Conservation (phyloP, 92 coral and sea anemone genomes). For the Actinernus sp. region DNA sequence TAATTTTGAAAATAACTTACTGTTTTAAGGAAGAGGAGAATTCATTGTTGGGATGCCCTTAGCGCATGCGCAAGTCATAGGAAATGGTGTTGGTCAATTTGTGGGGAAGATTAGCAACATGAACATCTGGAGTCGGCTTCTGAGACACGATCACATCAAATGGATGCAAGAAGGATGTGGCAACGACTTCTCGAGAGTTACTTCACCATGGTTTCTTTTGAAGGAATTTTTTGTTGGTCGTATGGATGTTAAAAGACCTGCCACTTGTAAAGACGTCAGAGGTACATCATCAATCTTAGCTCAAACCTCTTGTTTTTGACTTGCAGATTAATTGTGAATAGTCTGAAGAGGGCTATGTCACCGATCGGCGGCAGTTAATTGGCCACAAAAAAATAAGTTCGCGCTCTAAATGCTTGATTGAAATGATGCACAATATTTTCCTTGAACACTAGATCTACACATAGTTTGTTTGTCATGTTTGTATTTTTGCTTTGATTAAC, state of each 20-base stretch:
- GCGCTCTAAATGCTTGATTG: too few species aligned
- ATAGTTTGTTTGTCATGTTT: too few species aligned
- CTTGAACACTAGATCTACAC: too few species aligned
- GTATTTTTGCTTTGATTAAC: too few species aligned
- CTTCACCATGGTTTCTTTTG: slow-evolving; percentile 22
- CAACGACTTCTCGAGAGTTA: background rate
- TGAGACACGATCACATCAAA: background rate
- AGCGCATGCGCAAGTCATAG: background rate
- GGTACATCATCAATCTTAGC: too few species aligned
- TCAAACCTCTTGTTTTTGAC: too few species aligned
- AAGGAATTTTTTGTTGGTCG: slow-evolving; percentile 9
- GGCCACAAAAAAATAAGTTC: too few species aligned
- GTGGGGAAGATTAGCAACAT: slow-evolving; percentile 47
- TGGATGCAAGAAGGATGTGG: slow-evolving; percentile 38
- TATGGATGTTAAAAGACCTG: slow-evolving; percentile 11
- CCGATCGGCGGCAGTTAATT: too few species aligned
- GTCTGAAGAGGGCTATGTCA: too few species aligned
- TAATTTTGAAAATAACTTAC: too few species aligned
- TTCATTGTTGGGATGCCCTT: slow-evolving; percentile 32
- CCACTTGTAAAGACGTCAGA: slow-evolving; percentile 41
- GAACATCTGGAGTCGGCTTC: slow-evolving; percentile 51
- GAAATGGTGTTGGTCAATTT: slow-evolving; percentile 19
- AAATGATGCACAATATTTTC: too few species aligned
- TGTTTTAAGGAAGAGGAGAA: slow-evolving; percentile 33
- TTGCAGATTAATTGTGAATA: too few species aligned